These are phyloP conservation scores for Rhagoletis zephyria DNA, from an alignment of 1,140 invertebrate species.

Conservation along the genomic window DNA sequence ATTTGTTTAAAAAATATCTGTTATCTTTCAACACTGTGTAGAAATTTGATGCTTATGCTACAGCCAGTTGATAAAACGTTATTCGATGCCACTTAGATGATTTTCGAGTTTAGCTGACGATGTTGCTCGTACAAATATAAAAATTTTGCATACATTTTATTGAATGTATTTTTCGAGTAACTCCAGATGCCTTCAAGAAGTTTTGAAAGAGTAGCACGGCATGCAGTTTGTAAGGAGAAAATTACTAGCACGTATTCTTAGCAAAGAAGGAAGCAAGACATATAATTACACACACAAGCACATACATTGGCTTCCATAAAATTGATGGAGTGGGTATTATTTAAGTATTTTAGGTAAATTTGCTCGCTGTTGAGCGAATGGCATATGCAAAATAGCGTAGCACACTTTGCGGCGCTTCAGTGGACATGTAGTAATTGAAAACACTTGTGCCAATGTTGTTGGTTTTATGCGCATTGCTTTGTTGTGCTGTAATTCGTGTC, in stretches of 20 bases:
- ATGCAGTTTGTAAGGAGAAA: background rate
- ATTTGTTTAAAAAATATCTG: background rate
- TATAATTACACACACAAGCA: too few relatives aligned
- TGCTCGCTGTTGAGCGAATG: background rate
- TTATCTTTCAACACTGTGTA: background rate
- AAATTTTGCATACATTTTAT: too few relatives aligned
- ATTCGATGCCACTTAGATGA: too few relatives aligned
- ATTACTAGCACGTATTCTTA: background rate
- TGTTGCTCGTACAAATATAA: too few relatives aligned
- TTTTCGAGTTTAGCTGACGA: too few relatives aligned
- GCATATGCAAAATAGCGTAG: slow-evolving; percentile 41
- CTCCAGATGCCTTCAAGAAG: background rate
- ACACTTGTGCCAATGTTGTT: slow-evolving; percentile 69
- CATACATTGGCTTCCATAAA: background rate
- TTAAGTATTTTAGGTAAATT: background rate
- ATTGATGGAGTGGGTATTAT: background rate
- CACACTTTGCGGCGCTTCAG: slow-evolving; percentile 45
- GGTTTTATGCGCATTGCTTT: background rate
- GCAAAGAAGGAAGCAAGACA: too few relatives aligned
- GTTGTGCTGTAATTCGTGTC: background rate
- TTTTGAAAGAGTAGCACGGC: background rate
- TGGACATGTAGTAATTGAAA: slow-evolving; percentile 66
- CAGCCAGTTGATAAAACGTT: too few relatives aligned
- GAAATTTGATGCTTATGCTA: too few relatives aligned
- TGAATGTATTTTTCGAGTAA: background rate